Conservation (phyloP, 2,113 vertebrate species). For the Fregetta grallaria region DNA sequence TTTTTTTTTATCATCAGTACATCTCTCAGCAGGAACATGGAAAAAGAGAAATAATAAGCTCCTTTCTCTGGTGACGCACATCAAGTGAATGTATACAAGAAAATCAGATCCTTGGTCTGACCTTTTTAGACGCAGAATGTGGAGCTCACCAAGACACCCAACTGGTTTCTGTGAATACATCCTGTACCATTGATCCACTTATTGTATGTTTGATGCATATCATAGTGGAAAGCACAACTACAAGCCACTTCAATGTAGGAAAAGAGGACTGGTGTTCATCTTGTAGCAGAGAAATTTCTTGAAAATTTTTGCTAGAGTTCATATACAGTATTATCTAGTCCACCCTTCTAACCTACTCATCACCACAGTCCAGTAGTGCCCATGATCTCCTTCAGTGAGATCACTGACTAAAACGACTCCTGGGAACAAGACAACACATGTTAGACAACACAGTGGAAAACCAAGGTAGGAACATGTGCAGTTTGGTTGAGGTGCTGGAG, state of each 20-base stretch:
- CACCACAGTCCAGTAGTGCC: not conserved
- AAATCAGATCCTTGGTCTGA: not conserved
- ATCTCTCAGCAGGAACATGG: not conserved
- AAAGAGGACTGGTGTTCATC: not conserved
- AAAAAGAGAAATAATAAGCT: not conserved
- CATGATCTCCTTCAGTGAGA: not conserved
- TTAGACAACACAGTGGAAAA: not conserved
- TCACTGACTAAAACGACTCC: not conserved
- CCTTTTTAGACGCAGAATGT: not conserved
- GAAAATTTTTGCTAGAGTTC: not conserved
- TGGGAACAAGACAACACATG: not conserved
- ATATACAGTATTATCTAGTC: not conserved
- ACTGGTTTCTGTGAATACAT: not conserved
- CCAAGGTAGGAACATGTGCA: not conserved
- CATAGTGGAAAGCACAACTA: not conserved
- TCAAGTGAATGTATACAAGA: not conserved
- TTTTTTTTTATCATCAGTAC: not conserved
- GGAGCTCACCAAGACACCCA: not conserved
- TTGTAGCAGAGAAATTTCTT: not conserved
- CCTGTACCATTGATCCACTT: not conserved
- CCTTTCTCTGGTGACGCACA: not conserved
- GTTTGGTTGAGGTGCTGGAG: not conserved
- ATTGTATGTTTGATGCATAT: fast-evolving
- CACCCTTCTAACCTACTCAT: not conserved
- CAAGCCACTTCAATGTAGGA: not conserved